A percentile compares a stretch with the other conserved stretches of the same genome.
Conservation (phyloP, 1,140 invertebrate species). For the Hormaphis cornu region DNA sequence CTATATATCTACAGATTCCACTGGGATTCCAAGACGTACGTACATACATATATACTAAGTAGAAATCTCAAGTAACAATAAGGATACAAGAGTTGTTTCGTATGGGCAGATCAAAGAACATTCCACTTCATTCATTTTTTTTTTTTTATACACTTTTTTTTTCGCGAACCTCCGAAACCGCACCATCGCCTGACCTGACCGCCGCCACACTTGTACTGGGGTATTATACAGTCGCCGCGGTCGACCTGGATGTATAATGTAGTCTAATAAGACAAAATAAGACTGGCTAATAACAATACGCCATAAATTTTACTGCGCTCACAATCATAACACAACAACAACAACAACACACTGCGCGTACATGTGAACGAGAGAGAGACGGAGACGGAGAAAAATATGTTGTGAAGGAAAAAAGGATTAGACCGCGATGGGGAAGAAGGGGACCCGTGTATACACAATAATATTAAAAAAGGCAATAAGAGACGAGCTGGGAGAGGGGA, state of each 20-base stretch:
- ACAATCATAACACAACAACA: constrained; percentile 25
- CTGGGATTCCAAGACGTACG: neutral
- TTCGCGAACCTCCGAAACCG: constrained; percentile 13
- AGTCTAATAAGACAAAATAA: constrained; percentile 31
- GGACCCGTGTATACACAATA: constrained; percentile 6
- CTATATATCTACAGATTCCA: neutral
- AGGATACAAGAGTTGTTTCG: neutral
- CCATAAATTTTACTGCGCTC: constrained; percentile 25
- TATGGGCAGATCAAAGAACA: neutral
- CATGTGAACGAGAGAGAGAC: neutral
- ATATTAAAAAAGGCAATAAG: constrained; percentile 12
- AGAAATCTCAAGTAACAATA: neutral
- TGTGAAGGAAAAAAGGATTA: neutral
- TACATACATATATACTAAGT: neutral
- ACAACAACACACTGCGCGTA: neutral
- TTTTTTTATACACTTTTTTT: neutral
- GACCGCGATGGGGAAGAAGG: neutral
- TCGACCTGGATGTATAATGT: constrained; percentile 28
- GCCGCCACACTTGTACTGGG: too few relatives aligned
- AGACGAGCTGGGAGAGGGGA: constrained; percentile 5
- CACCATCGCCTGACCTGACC: too few relatives aligned
- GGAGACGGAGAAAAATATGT: neutral
- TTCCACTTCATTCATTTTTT: neutral
- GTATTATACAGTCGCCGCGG: neutral
- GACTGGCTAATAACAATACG: constrained; percentile 29